Base-by-base conservation (phyloP, 1,140 invertebrate species). In the Aphaenogaster rudis region DNA sequence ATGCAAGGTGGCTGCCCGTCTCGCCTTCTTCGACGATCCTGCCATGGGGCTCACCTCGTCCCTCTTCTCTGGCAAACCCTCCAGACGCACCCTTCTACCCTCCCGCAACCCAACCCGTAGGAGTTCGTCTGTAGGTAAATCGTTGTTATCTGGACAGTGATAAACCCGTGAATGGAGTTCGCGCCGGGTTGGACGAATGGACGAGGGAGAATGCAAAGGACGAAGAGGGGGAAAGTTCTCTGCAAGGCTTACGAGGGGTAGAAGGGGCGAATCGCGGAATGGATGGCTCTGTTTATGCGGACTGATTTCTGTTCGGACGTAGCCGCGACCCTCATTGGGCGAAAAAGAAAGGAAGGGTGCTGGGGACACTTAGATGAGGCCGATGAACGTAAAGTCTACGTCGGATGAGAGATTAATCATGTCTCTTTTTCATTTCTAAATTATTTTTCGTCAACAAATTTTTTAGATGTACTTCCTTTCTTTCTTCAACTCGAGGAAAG, bases 91-190 rank as follows among this genome's bases (percentile, higher is more conserved):
- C 84, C 85, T 88, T 78, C 57, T 61, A 59, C 64, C 17, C 77
- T 77, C 45, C 87, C 54, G 66, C 39, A 45, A 69, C 85, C 72
- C 64, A 81, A 54, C 61, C 64, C 64, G 42, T 28, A 87, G 72
- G 78, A 88, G 87, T 86, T 92, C 88, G 87, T 90, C 87, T 92
- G 92, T 95, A 95, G 95, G 95, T 95, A 95, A 95, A 95, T 95
- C 95, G 95, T 95, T 94, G 95, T 95, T 95, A 95, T 95, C 95
- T 95, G 93, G 95, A 95, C 95, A 95, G 95, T 95, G 95, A 95
- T 95, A 95, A 95, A 95, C 94, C 95, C 93, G 93, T 94, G 94
- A 95, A 95, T 95, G 91, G 94, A 95, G 93, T 95, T 93, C 91
- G 90, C 93, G 92, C 92, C 92, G 89, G 80, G 82, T 79, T 85